Evolutionary conservation across 2,797 vertebrate species (phyloP).

Genomic region (Prionace glauca): DNA sequence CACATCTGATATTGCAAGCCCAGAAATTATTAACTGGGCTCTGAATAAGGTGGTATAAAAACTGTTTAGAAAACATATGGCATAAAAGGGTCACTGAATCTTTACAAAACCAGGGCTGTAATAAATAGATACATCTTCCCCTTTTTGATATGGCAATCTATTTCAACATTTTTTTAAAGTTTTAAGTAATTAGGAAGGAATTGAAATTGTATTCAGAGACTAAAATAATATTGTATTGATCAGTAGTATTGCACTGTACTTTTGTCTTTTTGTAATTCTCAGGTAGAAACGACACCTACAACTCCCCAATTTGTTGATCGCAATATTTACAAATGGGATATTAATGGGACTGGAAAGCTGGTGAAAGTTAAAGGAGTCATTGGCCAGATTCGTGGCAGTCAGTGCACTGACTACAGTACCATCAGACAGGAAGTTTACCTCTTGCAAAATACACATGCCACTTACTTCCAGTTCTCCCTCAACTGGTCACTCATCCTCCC

Average conservation of each 20-base stretch:
- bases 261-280: constrained; percentile 39
- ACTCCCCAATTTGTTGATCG: constrained; percentile 75
- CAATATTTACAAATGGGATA: constrained; percentile 83
- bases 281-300: constrained; percentile 76
- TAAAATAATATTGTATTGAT: background rate
- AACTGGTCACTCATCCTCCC: constrained; percentile 85
- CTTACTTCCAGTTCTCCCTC: constrained; percentile 87
- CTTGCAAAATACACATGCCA: constrained; percentile 66
- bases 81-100: background rate
- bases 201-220: background rate
- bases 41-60: background rate
- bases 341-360: constrained; percentile 73
- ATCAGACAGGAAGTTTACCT: constrained; percentile 74
- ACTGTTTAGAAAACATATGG: background rate
- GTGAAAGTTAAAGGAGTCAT: constrained; percentile 65
- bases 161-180: background rate
- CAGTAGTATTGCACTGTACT: background rate
- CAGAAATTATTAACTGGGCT: background rate
- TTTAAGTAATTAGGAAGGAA: background rate
- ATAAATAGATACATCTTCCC: background rate
- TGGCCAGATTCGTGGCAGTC: constrained; percentile 51
- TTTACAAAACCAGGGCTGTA: background rate
- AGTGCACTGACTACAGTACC: constrained; percentile 76
- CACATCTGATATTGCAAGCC: background rate
- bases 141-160: background rate